Base-by-base conservation (phyloP, 2,797 vertebrate species). In the Phalloptychus januarius region DNA sequence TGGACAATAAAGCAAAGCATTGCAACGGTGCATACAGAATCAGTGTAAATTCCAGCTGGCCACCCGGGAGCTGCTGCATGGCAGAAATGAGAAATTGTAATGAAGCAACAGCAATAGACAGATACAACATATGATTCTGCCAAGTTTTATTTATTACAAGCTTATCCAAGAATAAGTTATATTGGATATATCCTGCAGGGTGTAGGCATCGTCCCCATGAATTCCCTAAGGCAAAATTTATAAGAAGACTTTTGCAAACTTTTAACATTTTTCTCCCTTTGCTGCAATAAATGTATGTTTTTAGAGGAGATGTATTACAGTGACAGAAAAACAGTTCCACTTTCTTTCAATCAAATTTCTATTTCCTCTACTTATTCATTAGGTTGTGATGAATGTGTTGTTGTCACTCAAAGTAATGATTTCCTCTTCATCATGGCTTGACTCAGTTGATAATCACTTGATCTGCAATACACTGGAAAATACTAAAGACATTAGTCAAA, bases 41-140 rank as follows among this genome's bases (percentile, higher is more conserved):
- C 83, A 85, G 84, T 87, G 90, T 87, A 91, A 92, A 93, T 94
- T 90, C 82, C 86, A 91, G 74, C 77, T 12, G 83, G 87, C 83
- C 92, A 83, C 72, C 73, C 72, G 92, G 82, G 88, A 92, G 82
- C 48, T 46, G 79, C 78, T 72, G 52, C 65, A 44, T 79, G 44
- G 85, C 84, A 79, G 78, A 89, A 87, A 90, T 88, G 65, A 90
- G 79, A 85, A 90, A 87, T 80, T 85, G 70, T 76, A 86, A 90
- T 90, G 80, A 87, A 77, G 77, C 87, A 79, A 56, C 67, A 76
- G 86, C 75, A 85, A 91, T 69, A 79, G 77, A 84, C 71, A 80
- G 52, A 42, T 78, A 52, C 69, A 76, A 75, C 42, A 36, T 63
- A 48, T 23, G 31, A 83, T 81, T 73, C 67, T 81, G 83, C 85